phyloP scores from a whole-genome alignment of 2,888 invertebrate species.

The Auanema sp. region DNA sequence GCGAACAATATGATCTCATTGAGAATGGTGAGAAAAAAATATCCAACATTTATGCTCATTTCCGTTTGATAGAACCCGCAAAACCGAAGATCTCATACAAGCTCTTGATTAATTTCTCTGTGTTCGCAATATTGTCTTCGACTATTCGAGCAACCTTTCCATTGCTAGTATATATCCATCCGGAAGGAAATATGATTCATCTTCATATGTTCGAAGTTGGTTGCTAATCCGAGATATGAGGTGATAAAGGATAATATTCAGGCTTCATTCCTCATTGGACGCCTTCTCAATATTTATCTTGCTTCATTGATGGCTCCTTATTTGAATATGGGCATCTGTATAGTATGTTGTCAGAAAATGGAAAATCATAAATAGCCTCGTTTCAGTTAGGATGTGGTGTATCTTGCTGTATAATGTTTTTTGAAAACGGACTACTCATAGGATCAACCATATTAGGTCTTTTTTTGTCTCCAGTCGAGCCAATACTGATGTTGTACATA shows the following conservation, averaged over 20 bases:
- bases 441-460: slow-evolving; percentile 35
- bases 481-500: slow-evolving; percentile 31
- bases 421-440: slow-evolving; percentile 29
- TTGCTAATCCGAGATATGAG: background rate
- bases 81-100: background rate
- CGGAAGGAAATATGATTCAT: slow-evolving; percentile 29
- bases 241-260: slow-evolving; percentile 10
- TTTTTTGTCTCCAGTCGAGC: slow-evolving; percentile 31
- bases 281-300: slow-evolving; percentile 23
- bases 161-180: slow-evolving; percentile 37
- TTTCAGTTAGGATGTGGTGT: slow-evolving; percentile 36
- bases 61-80: background rate
- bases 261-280: slow-evolving; percentile 33
- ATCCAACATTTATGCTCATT: background rate
- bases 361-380: background rate
- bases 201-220: slow-evolving; percentile 36
- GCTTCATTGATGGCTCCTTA: slow-evolving; percentile 40
- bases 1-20: slow-evolving; percentile 17
- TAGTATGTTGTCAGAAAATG: no score
- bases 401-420: slow-evolving; percentile 34
- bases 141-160: slow-evolving; percentile 36
- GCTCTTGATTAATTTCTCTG: background rate
- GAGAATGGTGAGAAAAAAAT: slow-evolving; percentile 9
- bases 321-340: slow-evolving; percentile 34
- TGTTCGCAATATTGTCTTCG: slow-evolving; percentile 31